Conservation (phyloP, 2,797 vertebrate genomes). For the Astyanax mexicanus region DNA sequence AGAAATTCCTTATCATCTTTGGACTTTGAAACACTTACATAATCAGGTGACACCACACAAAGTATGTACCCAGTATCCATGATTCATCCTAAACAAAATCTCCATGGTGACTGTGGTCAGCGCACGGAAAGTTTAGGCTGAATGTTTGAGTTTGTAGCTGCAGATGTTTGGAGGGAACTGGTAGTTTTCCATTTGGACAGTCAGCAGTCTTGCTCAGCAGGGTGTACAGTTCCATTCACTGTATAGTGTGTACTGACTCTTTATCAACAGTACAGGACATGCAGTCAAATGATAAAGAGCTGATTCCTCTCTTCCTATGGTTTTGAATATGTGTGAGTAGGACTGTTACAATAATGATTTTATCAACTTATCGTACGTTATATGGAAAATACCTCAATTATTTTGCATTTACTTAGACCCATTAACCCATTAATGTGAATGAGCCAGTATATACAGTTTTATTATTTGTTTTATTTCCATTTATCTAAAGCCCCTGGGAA, state of each 20-base stretch:
- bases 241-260: background rate
- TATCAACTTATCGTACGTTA: too few species aligned
- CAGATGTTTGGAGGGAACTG: background rate
- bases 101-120: background rate
- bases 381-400: too few species aligned
- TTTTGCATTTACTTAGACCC: too few species aligned
- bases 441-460: too few species aligned
- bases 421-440: too few species aligned
- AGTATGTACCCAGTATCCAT: background rate
- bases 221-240: background rate
- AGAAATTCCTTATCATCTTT: too few species aligned
- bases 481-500: too few species aligned
- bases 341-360: too few species aligned
- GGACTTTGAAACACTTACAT: too few species aligned
- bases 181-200: slow-evolving; percentile 13
- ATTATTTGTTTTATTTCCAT: too few species aligned
- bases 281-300: background rate
- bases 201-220: slow-evolving; percentile 3
- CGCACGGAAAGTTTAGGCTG: background rate
- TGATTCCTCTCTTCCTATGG: background rate
- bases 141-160: background rate
- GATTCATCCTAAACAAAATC: background rate
- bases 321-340: background rate
- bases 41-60: background rate
- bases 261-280: background rate